A percentile compares a stretch with the other conserved stretches of the same genome.
Evolutionary conservation across 2,797 vertebrate genomes (phyloP).

Genomic region (Eulemur rubriventer): DNA sequence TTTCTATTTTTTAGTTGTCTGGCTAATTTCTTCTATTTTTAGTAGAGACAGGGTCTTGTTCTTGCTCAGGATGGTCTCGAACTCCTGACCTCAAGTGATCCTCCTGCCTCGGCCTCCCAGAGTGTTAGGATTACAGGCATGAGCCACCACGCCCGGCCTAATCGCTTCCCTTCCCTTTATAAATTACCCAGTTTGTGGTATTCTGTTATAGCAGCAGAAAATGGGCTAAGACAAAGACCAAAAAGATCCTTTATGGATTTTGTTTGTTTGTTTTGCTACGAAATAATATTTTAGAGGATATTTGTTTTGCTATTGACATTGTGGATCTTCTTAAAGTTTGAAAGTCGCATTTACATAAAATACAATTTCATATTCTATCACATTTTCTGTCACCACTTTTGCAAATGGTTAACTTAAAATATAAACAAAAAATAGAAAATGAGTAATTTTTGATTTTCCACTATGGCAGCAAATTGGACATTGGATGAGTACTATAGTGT

Average conservation of each 20-base stretch:
- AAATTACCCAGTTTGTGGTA: background rate
- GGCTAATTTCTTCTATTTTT: no score
- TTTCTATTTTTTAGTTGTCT: no score
- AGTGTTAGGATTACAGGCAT: no score
- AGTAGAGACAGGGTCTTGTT: no score
- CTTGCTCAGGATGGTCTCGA: no score
- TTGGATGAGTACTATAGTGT: background rate
- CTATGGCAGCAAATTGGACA: background rate
- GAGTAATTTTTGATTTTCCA: background rate
- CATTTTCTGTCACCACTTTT: background rate
- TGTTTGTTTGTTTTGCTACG: background rate
- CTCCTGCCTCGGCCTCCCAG: no score
- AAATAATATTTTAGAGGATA: background rate
- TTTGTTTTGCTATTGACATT: background rate
- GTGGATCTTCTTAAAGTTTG: background rate
- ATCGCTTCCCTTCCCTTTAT: background rate
- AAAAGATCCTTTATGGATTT: background rate
- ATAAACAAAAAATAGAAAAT: background rate
- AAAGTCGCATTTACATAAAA: background rate
- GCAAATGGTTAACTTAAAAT: background rate
- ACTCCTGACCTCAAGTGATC: no score
- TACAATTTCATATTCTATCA: background rate
- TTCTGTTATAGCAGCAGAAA: background rate
- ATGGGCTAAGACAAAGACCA: background rate
- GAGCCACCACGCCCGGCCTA: no score